Base-by-base conservation (phyloP, 2,888 invertebrate species). In the Pasiphila rectangulata region DNA sequence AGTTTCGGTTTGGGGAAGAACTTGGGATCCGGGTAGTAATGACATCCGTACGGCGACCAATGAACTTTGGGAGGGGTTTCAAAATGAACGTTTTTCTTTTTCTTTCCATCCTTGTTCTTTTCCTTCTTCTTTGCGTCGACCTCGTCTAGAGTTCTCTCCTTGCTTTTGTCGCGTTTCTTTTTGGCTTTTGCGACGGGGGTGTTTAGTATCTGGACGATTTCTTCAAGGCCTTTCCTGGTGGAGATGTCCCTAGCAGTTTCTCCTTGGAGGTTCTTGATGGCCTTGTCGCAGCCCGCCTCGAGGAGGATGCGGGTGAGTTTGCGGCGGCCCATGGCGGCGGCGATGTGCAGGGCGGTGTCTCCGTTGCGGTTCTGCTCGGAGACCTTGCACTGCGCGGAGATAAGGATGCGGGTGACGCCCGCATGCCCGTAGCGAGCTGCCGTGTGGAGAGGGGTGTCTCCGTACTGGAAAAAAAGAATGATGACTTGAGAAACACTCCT, bases 371-470 rank as follows among this genome's bases (percentile, higher is more conserved):
- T 98, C 68, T 95, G 95, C 67, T 96, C 95, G 47, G 95, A 94
- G 41, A 95, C 94, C 61, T 93, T 91, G 75, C 96, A 95, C 61
- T 94, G 91, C 0, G 97, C 98, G 23, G 97, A 97, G 60, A 98
- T 94, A 41, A 98, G 92, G 64, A 98, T 98, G 42, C 98, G 91
- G 0, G 97, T 95, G 51, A 98, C 98, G 1, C 98, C 98, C 0
- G 98, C 98, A 83, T 98, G 98, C 0, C 98, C 98, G 78, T 98
- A 98, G 13, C 98, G 92, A 3, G 97, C 96, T 1, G 97, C 95
- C 2, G 98, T 98, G 81, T 98, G 98, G 16, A 98, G 90, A 0
- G 98, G 93, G 0, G 98, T 97, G 75, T 98, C 98, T 3, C 98
- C 98, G 76, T 98, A 98, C 96, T 96, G 87, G 10, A 90, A 45